These are phyloP conservation scores for Chlorospingus semifuscus DNA, from an alignment of 2,797 vertebrate genomes.

Conservation along the genomic window DNA sequence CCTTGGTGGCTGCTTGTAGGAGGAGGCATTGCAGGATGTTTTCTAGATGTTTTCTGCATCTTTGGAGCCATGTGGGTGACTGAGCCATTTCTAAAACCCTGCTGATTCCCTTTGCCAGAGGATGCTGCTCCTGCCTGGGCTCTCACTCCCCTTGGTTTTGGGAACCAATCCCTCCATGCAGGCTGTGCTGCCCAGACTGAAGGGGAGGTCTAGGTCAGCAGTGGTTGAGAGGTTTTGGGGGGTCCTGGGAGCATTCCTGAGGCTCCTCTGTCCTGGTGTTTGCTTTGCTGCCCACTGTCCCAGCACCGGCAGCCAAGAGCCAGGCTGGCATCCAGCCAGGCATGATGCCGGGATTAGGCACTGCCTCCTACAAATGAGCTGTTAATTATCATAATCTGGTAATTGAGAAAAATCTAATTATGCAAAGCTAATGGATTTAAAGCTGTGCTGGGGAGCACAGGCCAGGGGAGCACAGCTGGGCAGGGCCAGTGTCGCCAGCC, in stretches of 20 bases:
- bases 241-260: background rate
- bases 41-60: background rate
- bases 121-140: background rate
- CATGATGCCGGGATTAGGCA: conserved; percentile 60
- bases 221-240: background rate
- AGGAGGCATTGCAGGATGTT: background rate
- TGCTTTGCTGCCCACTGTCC: background rate
- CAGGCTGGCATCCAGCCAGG: conserved; percentile 43
- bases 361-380: conserved; percentile 71
- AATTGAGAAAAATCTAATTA: conserved; percentile 80
- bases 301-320: background rate
- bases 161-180: fast-evolving
- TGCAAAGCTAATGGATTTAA: conserved; percentile 77
- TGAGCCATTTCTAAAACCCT: background rate
- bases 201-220: background rate
- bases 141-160: background rate
- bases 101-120: fast-evolving
- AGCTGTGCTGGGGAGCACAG: conserved; percentile 61
- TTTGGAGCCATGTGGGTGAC: background rate
- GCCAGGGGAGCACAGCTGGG: conserved; percentile 33
- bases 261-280: background rate
- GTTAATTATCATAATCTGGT: conserved; percentile 80
- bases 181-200: background rate
- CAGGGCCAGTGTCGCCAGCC: background rate
- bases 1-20: background rate